Evolutionary conservation across 1,140 invertebrate species (phyloP).

Genomic region (Manduca sexta): DNA sequence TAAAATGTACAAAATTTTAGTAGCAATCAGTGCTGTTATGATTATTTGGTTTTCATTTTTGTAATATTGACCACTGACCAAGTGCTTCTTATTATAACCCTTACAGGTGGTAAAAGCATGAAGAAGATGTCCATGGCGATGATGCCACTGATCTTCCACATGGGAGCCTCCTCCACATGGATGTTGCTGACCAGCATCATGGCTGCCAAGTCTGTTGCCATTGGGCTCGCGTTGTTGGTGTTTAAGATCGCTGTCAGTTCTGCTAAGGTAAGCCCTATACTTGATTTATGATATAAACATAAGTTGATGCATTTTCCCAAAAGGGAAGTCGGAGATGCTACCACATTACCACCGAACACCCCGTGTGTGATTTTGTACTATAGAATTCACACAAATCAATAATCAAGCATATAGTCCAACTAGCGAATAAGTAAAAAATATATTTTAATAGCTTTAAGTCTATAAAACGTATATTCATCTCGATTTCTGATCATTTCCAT

Average conservation of each 20-base stretch:
- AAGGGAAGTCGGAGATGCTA: too few species aligned
- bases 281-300: too few species aligned
- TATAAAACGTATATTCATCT: too few species aligned
- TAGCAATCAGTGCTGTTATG: neutral
- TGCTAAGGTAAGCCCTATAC: slow-evolving; percentile 56
- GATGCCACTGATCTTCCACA: slow-evolving; percentile 61
- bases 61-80: neutral
- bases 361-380: too few species aligned
- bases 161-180: slow-evolving; percentile 59
- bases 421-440: too few species aligned
- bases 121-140: slow-evolving; percentile 50
- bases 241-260: slow-evolving; percentile 59
- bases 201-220: slow-evolving; percentile 54
- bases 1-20: neutral
- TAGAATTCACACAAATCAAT: too few species aligned
- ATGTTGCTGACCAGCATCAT: slow-evolving; percentile 57
- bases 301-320: too few species aligned
- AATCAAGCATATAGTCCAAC: too few species aligned
- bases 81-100: neutral
- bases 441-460: too few species aligned
- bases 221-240: slow-evolving; percentile 47
- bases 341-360: too few species aligned
- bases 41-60: neutral
- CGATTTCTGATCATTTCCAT: too few species aligned
- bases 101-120: slow-evolving; percentile 37